These are phyloP conservation scores for Drosophila mettleri DNA, from an alignment of 2,888 invertebrate species.

Conservation along the genomic window DNA sequence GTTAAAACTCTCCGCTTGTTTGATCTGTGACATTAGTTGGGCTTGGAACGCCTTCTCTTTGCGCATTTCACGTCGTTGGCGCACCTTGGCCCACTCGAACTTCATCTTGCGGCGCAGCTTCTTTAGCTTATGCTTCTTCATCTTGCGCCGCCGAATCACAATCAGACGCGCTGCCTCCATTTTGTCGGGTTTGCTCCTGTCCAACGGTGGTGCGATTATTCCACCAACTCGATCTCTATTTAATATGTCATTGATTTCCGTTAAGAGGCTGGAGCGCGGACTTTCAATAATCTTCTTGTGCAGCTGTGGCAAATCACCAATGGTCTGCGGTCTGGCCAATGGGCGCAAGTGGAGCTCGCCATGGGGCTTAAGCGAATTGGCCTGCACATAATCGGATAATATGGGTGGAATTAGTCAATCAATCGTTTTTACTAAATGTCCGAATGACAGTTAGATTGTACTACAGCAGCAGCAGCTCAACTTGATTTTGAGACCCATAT, in stretches of 20 bases:
- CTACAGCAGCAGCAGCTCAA: conserved; percentile 62
- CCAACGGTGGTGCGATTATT: conserved; percentile 65
- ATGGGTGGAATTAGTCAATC: conserved; percentile 78
- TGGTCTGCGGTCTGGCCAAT: conserved; percentile 43
- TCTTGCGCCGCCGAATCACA: conserved; percentile 92
- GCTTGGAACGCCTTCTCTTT: conserved; percentile 93
- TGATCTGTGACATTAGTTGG: conserved; percentile 88
- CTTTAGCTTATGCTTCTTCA: conserved; percentile 93
- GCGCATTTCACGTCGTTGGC: conserved; percentile 89
- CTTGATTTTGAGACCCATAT: conserved; percentile 75
- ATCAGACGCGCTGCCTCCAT: conserved; percentile 91
- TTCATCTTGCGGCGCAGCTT: conserved; percentile 93
- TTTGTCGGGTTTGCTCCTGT: conserved; percentile 85
- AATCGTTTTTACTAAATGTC: conserved; percentile 23
- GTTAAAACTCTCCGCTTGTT: conserved; percentile 90
- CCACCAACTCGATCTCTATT: conserved; percentile 61
- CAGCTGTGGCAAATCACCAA: conserved; percentile 68
- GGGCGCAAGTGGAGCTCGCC: conserved; percentile 12
- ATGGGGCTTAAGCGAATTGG: conserved; percentile 58
- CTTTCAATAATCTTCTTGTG: conserved; percentile 71
- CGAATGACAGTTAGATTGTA: conserved; percentile 26
- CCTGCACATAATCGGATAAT: conserved; percentile 83
- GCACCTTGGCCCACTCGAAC: conserved; percentile 90
- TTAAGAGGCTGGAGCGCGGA: conserved; percentile 71
- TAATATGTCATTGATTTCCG: conserved; percentile 82